These are phyloP conservation scores for Autographa pulchrina DNA, from an alignment of 2,888 invertebrate species.

Conservation along the genomic window DNA sequence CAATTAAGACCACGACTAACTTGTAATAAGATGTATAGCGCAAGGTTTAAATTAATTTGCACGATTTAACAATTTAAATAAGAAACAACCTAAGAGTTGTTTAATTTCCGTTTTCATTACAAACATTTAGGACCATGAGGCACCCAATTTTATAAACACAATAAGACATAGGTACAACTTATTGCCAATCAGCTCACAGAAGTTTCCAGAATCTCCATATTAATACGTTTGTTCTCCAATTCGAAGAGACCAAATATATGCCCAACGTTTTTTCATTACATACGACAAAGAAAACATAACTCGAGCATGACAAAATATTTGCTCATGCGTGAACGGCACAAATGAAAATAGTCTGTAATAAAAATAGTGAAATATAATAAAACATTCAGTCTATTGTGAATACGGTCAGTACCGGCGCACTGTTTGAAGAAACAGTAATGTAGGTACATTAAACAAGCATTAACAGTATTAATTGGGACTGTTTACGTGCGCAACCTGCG, in stretches of 20 bases:
- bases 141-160: constrained; percentile 36
- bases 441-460: constrained; percentile 41
- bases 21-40: neutral
- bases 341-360: constrained; percentile 46
- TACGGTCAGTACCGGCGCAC: constrained; percentile 39
- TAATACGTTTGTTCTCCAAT: constrained; percentile 32
- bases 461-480: constrained; percentile 56
- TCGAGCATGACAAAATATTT: constrained; percentile 51
- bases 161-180: neutral
- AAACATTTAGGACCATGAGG: constrained; percentile 35
- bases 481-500: constrained; percentile 51
- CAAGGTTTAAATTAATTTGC: neutral
- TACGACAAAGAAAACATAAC: constrained; percentile 44
- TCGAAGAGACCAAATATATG: constrained; percentile 39
- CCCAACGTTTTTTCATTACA: constrained; percentile 46
- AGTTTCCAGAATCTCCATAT: constrained; percentile 19
- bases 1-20: no score
- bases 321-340: constrained; percentile 34
- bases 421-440: constrained; percentile 3
- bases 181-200: constrained; percentile 14
- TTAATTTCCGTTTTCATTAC: constrained; percentile 28
- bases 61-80: constrained; percentile 22
- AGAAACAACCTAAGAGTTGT: constrained; percentile 15
- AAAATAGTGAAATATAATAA: constrained; percentile 35
- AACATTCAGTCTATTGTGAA: constrained; percentile 38